A percentile compares a stretch with the other conserved stretches of the same genome.
Conservation (phyloP, 2,113 vertebrate species). For the Peromyscus polionotus region DNA sequence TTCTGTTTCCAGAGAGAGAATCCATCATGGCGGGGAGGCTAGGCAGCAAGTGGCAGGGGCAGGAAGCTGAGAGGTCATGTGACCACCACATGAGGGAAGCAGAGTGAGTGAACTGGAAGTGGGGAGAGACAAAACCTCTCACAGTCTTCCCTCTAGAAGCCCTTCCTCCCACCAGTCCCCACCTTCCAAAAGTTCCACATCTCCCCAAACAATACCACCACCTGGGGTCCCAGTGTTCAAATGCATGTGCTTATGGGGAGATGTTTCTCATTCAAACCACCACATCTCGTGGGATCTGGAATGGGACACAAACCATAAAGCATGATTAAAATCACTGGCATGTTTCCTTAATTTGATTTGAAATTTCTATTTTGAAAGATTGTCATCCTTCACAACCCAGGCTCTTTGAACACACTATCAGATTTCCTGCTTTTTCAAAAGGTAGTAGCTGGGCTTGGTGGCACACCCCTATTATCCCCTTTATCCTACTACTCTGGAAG, state of each 20-base stretch:
- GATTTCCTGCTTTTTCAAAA: slow-evolving; percentile 6
- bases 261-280: not conserved
- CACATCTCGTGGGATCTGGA: not conserved
- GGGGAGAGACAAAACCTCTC: not conserved
- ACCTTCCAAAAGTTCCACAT: not conserved
- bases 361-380: not conserved
- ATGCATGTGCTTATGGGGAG: not conserved
- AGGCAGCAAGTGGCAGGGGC: not conserved
- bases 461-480: not conserved
- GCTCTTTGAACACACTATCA: not conserved
- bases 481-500: not conserved
- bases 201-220: not conserved
- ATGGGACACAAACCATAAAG: not conserved
- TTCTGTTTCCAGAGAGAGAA: not conserved
- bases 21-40: not conserved
- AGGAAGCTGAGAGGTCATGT: not conserved
- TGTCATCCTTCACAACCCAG: not conserved
- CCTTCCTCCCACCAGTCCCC: not conserved
- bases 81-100: not conserved
- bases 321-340: not conserved
- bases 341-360: not conserved
- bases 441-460: not conserved
- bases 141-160: not conserved
- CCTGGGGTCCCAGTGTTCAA: not conserved
- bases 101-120: not conserved